Evolutionary conservation across 2,113 vertebrate species (phyloP).

Genomic region (Hyperopisus bebe): DNA sequence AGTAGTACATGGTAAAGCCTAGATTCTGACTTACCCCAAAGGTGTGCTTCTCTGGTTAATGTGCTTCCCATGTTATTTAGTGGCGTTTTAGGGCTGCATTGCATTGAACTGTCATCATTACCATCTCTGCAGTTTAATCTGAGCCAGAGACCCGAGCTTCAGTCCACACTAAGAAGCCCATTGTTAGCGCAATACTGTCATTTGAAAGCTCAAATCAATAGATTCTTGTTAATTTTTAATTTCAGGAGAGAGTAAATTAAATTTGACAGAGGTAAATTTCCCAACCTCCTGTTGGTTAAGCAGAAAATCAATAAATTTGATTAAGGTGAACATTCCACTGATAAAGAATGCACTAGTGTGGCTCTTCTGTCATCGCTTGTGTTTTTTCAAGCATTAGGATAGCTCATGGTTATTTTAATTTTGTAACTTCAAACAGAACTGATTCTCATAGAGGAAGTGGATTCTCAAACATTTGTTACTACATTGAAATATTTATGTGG

Average conservation of each 20-base stretch:
- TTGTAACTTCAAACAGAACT: background rate
- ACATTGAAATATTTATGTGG: background rate
- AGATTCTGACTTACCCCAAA: background rate
- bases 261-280: conserved; percentile 20
- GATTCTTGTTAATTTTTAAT: conserved; percentile 29
- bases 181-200: background rate
- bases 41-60: background rate
- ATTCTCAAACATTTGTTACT: background rate
- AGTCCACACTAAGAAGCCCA: background rate
- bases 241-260: conserved; percentile 23
- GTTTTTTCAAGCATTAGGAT: background rate
- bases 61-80: background rate
- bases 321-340: background rate
- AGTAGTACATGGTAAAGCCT: background rate
- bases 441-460: background rate
- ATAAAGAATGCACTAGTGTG: conserved; percentile 20
- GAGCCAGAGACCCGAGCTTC: too few relatives aligned
- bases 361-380: background rate
- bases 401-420: background rate
- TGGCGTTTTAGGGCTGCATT: background rate
- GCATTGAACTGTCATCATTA: background rate
- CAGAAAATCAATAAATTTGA: conserved; percentile 26
- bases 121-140: background rate
- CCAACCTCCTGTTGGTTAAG: conserved; percentile 2
- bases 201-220: background rate